These are phyloP conservation scores for Drosophila lutescens DNA, from an alignment of 2,888 invertebrate species.

Conservation along the genomic window DNA sequence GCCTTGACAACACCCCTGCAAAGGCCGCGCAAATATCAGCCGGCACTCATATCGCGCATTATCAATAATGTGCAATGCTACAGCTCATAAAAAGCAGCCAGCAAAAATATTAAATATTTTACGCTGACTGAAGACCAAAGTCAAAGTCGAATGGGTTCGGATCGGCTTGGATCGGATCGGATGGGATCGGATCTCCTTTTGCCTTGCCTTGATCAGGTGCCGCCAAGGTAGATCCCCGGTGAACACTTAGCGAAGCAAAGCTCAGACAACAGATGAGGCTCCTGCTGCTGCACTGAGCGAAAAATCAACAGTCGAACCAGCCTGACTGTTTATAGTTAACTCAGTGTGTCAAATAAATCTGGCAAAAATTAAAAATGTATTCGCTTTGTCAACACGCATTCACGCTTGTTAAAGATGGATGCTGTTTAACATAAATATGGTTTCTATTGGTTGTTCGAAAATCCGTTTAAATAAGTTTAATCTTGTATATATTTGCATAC, in stretches of 20 bases:
- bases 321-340: neutral
- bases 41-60: slow-evolving; percentile 65
- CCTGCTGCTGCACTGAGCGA: slow-evolving; percentile 40
- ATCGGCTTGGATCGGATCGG: slow-evolving; percentile 34
- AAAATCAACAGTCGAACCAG: neutral
- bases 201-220: slow-evolving; percentile 70
- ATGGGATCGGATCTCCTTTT: slow-evolving; percentile 41
- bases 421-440: slow-evolving; percentile 7
- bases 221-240: slow-evolving; percentile 59
- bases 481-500: slow-evolving; percentile 14
- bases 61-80: slow-evolving; percentile 77
- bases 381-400: slow-evolving; percentile 26
- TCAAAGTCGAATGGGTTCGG: slow-evolving; percentile 26
- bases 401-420: slow-evolving; percentile 17
- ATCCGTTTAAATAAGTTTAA: slow-evolving; percentile 14
- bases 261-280: slow-evolving; percentile 51
- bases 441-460: slow-evolving; percentile 2
- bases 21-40: slow-evolving; percentile 22
- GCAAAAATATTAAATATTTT: slow-evolving; percentile 69
- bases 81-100: slow-evolving; percentile 70
- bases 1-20: slow-evolving; percentile 73
- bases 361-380: slow-evolving; percentile 18
- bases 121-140: slow-evolving; percentile 50
- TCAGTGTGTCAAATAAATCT: neutral
- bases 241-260: slow-evolving; percentile 74